These are phyloP conservation scores for Pteronura brasiliensis DNA, from an alignment of 2,113 vertebrate genomes.

Conservation along the genomic window DNA sequence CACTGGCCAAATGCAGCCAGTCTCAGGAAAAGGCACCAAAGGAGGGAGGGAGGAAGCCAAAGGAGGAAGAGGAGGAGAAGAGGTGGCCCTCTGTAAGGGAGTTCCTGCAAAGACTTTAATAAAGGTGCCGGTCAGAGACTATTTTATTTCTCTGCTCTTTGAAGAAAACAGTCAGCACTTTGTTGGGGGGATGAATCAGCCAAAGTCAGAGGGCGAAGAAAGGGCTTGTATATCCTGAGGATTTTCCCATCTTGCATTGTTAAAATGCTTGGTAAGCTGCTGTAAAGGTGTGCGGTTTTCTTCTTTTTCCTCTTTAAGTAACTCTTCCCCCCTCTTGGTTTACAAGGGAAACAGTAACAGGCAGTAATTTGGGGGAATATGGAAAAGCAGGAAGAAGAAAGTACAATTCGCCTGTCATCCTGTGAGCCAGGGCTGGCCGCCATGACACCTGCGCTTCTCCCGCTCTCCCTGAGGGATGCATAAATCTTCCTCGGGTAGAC, in stretches of 20 bases:
- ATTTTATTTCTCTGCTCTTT: neutral
- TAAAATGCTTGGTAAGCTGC: neutral
- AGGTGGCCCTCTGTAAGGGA: neutral
- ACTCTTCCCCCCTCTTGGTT: neutral
- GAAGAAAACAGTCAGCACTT: neutral
- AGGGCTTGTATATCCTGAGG: neutral
- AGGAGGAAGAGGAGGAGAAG: neutral
- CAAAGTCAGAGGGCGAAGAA: neutral
- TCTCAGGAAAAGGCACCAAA: neutral
- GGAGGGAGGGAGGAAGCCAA: neutral
- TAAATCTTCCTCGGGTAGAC: neutral
- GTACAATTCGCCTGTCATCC: neutral
- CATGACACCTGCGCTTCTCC: neutral
- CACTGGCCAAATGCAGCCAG: neutral
- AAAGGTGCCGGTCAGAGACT: neutral
- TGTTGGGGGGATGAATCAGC: neutral
- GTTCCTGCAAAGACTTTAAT: neutral
- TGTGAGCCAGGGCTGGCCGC: neutral
- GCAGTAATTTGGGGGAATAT: neutral
- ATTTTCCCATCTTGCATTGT: neutral
- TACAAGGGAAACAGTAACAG: neutral
- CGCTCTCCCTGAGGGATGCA: fast-evolving
- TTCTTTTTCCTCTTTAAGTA: neutral
- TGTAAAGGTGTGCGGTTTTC: neutral
- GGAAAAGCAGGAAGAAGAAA: neutral